Evolutionary conservation across 2,113 vertebrate genomes (phyloP), one percentile per base, ranked within the genome.

Genomic region (Peromyscus leucopus): DNA sequence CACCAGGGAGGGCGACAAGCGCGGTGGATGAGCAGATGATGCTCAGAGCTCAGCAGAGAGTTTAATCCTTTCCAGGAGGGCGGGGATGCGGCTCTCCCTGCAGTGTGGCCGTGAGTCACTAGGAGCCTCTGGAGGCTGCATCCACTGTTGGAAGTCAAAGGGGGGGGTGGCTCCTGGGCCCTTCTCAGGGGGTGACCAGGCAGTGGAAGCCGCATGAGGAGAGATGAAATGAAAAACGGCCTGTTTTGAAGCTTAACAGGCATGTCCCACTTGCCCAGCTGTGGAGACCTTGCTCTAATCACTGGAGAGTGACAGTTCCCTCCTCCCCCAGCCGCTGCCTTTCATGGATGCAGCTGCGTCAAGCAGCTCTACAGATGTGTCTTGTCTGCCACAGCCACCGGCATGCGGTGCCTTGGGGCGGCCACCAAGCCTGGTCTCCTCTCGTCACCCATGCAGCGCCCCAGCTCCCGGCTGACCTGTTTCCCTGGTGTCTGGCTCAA

Each of bases 191-290:
- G 95, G 72, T 89, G 87, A 91, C 88, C 51, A 51, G 75, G 94
- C 87, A 74, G 92, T 4, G 33, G 48, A 71, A 78, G 69, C 86
- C 51, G 4, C 17, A 0, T 2, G 46, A 59, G 51, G 48, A 63
- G 91, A n/a, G 57, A 90, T 57, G 87, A 82, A 51, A 88, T 96
- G 97, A 92, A 51, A 92, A 89, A 72, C 83, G 24, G 92, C 51
- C 94, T 89, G 13, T 96, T 93, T 72, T 86, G 55, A 82, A 94
- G 95, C 97, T 55, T 97, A 94, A 96, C 92, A 36, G 96, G 88
- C 97, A 59, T 90, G 92, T 93, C 96, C 93, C 12, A n/a, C 84
- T 90, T 88, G 93, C 55, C 95, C 96, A 76, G 3, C 89, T 85
- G 71, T 51, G 72, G 96, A 87, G 85, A 63, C 91, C 90, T 82